phyloP scores from a whole-genome alignment of 2,113 vertebrate species.

The Blennius ocellaris region DNA sequence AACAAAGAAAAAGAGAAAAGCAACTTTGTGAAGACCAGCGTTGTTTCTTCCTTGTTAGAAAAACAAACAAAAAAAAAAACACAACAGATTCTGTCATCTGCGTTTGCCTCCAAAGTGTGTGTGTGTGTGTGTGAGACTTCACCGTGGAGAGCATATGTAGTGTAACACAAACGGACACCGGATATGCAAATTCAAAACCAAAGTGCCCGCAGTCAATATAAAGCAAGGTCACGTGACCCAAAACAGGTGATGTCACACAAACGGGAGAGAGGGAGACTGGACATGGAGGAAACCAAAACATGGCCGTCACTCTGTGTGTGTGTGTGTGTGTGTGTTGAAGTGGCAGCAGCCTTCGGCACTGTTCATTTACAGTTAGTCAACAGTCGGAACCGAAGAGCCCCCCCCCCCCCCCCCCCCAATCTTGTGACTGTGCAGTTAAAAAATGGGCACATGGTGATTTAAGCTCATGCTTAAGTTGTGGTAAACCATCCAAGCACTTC shows the following conservation, averaged over 20 bases:
- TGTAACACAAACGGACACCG: slow-evolving; percentile 67
- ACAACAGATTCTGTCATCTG: slow-evolving; percentile 30
- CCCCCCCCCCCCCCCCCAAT: slow-evolving; percentile 33
- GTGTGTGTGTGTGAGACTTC: slow-evolving; percentile 27
- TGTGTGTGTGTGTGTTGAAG: slow-evolving; percentile 55
- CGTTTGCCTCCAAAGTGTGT: slow-evolving; percentile 38
- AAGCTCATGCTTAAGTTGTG: slow-evolving; percentile 99
- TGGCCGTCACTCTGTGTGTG: slow-evolving; percentile 68
- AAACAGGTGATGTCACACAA: slow-evolving; percentile 76
- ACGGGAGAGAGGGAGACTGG: slow-evolving; percentile 30
- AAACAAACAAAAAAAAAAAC: slow-evolving; percentile 64
- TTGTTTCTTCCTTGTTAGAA: slow-evolving; percentile 54
- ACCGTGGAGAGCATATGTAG: slow-evolving; percentile 67
- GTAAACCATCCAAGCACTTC: slow-evolving; percentile 99
- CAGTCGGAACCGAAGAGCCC: slow-evolving; percentile 46
- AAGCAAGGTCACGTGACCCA: slow-evolving; percentile 79
- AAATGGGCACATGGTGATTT: slow-evolving; percentile 85
- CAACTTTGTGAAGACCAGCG: slow-evolving; percentile 49
- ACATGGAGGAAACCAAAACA: slow-evolving; percentile 59
- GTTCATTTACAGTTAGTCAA: slow-evolving; percentile 56
- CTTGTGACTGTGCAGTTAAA: slow-evolving; percentile 72
- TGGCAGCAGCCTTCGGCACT: slow-evolving; percentile 44
- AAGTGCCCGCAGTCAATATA: slow-evolving; percentile 74
- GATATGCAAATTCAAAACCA: slow-evolving; percentile 71
- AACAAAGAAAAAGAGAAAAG: slow-evolving; percentile 6